Base-by-base conservation (phyloP, 2,888 invertebrate species). In the Serripes groenlandicus region DNA sequence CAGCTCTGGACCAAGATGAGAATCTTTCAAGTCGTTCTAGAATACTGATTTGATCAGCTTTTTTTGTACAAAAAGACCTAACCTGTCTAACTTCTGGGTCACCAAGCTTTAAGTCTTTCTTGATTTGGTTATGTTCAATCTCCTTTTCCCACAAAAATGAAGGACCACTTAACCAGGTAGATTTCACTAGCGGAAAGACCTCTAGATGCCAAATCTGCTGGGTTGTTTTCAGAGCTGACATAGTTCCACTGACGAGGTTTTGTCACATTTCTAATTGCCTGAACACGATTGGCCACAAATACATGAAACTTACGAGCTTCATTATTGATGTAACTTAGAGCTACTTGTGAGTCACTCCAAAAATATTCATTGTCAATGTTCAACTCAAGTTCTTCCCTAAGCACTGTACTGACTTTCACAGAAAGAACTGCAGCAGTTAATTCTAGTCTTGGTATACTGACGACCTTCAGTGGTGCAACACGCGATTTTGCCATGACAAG, bases 401-500 rank as follows among this genome's bases (percentile, higher is more conserved):
- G 26, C 15, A 42, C 11, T 5, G 42, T 32, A 18, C 56, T 52
- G 18, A 69, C 60, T 34, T 60, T 72, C 3, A 81, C 80, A 21
- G 74, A 58, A n/a, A 75, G 21, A 21, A 74, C 18, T 15, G 78
- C 78, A 23, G 82, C 78, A 34, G 71, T 58, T 34, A 78, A 56
- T 37, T 82, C 78, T 32, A 78, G 35, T n/a, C 71, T 60, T 5
- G 82, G 82, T 37, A 69, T 78, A 9, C 70, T 82, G 18, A 82
- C 70, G 34, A 60, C 70, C 54, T 82, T 78, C 28, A 82, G 34
- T 11, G 75, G 78, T 15, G 70, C 62, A 15, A 88, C 85, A 58
- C 86, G 75, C 4, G 85, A 70, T 56, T 89, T 89, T 21, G 74
- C 77, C 73, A 88, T 84, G 0, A 89, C 68, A 3, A 90, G 66